Evolutionary conservation across 2,113 vertebrate genomes (phyloP), one percentile per base, ranked within the genome.

Genomic region (Halichoeres trimaculatus): DNA sequence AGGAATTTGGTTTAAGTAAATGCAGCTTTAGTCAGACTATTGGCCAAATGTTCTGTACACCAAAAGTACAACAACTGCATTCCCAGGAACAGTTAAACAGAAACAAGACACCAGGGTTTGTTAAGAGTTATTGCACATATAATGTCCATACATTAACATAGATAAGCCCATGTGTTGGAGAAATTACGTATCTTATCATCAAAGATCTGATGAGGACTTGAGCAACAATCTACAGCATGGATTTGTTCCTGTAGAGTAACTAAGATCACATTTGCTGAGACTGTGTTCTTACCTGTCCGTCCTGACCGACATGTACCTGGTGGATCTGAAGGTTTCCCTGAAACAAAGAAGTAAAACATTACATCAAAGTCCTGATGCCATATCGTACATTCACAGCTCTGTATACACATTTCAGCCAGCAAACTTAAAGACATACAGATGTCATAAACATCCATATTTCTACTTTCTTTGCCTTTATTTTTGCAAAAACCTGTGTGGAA

Each of bases 281-380:
- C 36, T 20, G 4, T 57, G 11, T 50, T 80, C 95, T 94, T 95
- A 99, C 98, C 97, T 99, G 98, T 52, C 98, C 98, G 1, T 99
- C 98, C 74, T 99, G 98, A 5, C 98, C 96, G 60, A 99, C 96
- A 0, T 97, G 96, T 9, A 98, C 96, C 73, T 99, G 97, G 88
- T 99, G 98, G 53, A 99, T 99, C 93, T 99, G 98, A 35, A 99
- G 93, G 77, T 99, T 99, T 50, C 98, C 98, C 98, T 99, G 90
- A 87, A 76, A 86, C 2, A 63, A 22, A 40, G 17, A 87, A 84
- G 51, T 20, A 2, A 59, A 0, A 68, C 2, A 24, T 74, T 22
- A 84, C 22, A 36, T 61, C 23, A 53, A 60, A 51, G 48, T 8
- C 23, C 26, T 60, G 36, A 57, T 22, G n/a, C 6, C 30, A 36